Evolutionary conservation across 2,888 invertebrate genomes (phyloP).

Genomic region (Chrysolina haemoptera): DNA sequence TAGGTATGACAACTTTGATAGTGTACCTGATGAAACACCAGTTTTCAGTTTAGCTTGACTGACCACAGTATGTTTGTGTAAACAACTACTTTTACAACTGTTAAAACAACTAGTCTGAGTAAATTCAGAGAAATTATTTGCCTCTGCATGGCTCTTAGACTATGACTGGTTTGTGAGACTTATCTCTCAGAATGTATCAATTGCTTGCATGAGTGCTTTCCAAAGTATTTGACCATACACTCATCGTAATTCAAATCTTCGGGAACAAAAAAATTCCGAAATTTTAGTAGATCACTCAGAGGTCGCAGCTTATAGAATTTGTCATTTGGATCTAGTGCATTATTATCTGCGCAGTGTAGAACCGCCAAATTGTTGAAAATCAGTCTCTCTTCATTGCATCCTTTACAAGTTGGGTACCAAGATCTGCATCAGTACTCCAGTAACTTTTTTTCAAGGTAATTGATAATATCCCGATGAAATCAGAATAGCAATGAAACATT

Average conservation of each 20-base stretch:
- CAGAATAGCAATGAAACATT: slow-evolving; percentile 38
- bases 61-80: no score
- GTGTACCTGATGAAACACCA: no score
- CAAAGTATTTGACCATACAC: background rate
- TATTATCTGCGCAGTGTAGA: slow-evolving; percentile 43
- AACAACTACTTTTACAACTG: no score
- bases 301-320: slow-evolving; percentile 45
- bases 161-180: no score
- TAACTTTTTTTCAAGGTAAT: slow-evolving; percentile 35
- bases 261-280: slow-evolving; percentile 41
- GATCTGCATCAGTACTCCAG: slow-evolving; percentile 36
- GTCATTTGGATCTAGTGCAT: slow-evolving; percentile 31
- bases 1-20: no score
- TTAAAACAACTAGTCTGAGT: no score
- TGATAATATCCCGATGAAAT: slow-evolving; percentile 32
- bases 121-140: no score
- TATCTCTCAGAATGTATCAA: no score
- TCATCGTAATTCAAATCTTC: slow-evolving; percentile 17
- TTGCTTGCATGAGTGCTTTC: background rate
- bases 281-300: slow-evolving; percentile 38
- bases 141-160: no score
- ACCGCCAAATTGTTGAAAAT: slow-evolving; percentile 7
- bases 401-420: slow-evolving; percentile 33
- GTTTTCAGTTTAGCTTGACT: no score
- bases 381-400: slow-evolving; percentile 42